A percentile compares a stretch with the other conserved stretches of the same genome.
Evolutionary conservation across 2,113 vertebrate genomes (phyloP).

Genomic region (Neodontobutis hainanensis): DNA sequence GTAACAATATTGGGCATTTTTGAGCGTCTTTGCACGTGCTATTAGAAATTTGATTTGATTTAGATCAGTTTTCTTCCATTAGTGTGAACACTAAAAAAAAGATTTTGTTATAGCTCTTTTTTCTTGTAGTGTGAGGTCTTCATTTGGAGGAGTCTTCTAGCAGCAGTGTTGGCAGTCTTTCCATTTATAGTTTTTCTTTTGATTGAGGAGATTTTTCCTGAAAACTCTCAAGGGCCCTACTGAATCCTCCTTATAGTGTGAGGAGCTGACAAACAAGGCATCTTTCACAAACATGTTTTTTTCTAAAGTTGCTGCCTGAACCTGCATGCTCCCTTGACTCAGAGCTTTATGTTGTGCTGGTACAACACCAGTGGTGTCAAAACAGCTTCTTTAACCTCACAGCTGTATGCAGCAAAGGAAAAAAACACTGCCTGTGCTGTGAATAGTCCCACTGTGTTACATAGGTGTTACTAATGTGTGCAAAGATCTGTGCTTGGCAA

Average conservation of each 20-base stretch:
- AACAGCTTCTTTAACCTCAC: conserved; percentile 31
- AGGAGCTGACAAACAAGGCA: conserved; percentile 35
- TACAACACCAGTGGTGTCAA: conserved; percentile 36
- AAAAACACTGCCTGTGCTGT: conserved; percentile 6
- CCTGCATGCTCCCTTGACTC: conserved; percentile 49
- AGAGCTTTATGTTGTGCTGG: conserved; percentile 33
- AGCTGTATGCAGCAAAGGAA: conserved; percentile 17
- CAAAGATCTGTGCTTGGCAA: conserved; percentile 5
- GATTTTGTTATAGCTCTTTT: neutral
- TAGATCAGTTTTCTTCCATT: neutral
- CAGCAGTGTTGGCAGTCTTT: neutral
- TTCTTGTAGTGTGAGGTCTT: neutral
- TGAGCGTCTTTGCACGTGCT: too few relatives aligned
- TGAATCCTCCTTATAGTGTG: conserved; percentile 10
- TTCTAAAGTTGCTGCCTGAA: conserved; percentile 30
- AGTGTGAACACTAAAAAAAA: neutral
- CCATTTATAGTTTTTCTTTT: neutral
- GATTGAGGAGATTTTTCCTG: neutral
- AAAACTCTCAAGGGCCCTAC: neutral
- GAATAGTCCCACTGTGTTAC: conserved; percentile 17
- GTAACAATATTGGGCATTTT: too few relatives aligned
- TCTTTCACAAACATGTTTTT: conserved; percentile 29
- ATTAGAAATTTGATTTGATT: too few relatives aligned
- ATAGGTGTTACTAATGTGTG: conserved; percentile 22
- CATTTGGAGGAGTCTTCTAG: neutral